Evolutionary conservation across 2,888 invertebrate species (phyloP), one percentile per base, ranked within the genome.

Genomic region (Tetranychus piercei): DNA sequence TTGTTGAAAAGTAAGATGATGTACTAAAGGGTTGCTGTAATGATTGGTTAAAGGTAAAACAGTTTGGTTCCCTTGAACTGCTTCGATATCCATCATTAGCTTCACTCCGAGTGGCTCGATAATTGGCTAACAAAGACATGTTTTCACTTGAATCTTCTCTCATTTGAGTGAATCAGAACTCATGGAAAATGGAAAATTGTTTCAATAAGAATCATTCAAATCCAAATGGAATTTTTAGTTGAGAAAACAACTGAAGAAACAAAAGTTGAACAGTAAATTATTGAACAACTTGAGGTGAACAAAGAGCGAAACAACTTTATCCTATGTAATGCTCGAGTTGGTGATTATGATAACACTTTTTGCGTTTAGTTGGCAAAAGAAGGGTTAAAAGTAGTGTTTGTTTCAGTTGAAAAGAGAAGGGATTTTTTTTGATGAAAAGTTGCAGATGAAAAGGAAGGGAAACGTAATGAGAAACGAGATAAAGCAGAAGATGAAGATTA

Each of bases 401-500:
- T 23, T 23, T 34, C 34, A 34, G 34, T 34, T 34, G 34, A 34
- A 34, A 34, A 34, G 34, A 34, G 4, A 34, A 34, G 34, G 11
- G 66, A 66, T 34, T 34, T 34, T 34, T 34, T 34, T 34, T 5
- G 2, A 5, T 34, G 34, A 34, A 34, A 34, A 34, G 3, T 34
- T 34, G 1, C 18, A 66, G 20, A 20, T 66, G 66, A 11, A 66
- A 20, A 66, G 11, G 11, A 66, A 20, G 8, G 66, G 6, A 20
- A 66, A 20, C 7, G 6, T 9, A 20, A 15, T 6, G 66, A 66
- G 9, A 20, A 15, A 66, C n/a, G 11, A 66, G 66, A 64, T 64
- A n/a, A n/a, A 64, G 65, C 6, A 64, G 65, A 66, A 64, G 65
- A 66, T 20, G 66, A 66, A 66, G 66, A 66, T 20, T 66, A 20